phyloP scores from a whole-genome alignment of 2,888 invertebrate species.

The Cataglyphis livida region DNA sequence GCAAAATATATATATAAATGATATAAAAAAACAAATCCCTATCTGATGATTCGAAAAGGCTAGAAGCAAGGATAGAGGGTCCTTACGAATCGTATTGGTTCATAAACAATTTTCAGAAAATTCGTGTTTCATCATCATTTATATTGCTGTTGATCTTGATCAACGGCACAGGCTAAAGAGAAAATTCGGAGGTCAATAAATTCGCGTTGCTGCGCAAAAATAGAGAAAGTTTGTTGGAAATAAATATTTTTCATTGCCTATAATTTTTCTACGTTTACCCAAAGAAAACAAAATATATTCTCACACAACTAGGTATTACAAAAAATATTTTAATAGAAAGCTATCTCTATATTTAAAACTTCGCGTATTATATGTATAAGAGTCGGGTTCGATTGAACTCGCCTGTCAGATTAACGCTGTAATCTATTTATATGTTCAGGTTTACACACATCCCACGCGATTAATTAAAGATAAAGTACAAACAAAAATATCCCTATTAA shows the following conservation, averaged over 20 bases:
- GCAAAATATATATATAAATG: not conserved
- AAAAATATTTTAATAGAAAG: constrained; percentile 19
- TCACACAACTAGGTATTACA: not conserved
- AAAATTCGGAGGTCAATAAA: not conserved
- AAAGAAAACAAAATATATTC: constrained; percentile 46
- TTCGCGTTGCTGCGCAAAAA: not conserved
- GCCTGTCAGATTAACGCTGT: constrained; percentile 9
- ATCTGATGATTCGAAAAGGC: not conserved
- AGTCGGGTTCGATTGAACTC: constrained; percentile 21
- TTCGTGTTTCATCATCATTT: constrained; percentile 27
- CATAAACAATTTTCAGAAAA: constrained; percentile 52
- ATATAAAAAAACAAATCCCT: not conserved
- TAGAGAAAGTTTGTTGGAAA: not conserved
- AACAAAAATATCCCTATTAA: constrained; percentile 2
- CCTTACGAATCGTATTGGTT: not conserved
- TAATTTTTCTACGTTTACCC: not conserved
- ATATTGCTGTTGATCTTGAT: not conserved
- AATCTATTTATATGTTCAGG: constrained; percentile 22
- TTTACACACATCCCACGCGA: constrained; percentile 27
- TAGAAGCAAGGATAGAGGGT: not conserved
- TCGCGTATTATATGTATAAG: constrained; percentile 13
- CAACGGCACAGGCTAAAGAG: not conserved
- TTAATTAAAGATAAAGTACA: constrained; percentile 30
- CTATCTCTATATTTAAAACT: constrained; percentile 5
- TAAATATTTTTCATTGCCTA: not conserved